phyloP scores from a whole-genome alignment of 2,113 vertebrate genomes.

The Cephalophus harveyi region DNA sequence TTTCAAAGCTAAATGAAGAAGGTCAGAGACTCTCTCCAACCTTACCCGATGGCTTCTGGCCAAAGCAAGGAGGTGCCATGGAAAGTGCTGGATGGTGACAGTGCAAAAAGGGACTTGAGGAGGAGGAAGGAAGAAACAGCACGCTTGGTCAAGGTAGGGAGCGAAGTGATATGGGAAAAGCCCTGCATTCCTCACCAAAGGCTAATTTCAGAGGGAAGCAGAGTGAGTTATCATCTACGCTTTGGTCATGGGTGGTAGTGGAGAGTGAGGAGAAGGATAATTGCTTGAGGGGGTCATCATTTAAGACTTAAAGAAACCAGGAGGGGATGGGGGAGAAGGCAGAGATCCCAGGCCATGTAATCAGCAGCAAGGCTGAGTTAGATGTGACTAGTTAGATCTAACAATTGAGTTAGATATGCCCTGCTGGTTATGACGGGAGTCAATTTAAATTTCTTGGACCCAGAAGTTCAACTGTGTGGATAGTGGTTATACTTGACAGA shows the following conservation, averaged over 20 bases:
- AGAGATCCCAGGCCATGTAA: conserved; percentile 77
- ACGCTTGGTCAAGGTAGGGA: background rate
- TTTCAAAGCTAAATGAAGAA: background rate
- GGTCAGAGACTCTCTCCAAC: background rate
- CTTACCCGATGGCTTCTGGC: background rate
- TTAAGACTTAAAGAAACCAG: background rate
- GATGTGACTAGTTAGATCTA: background rate
- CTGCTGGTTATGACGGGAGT: conserved; percentile 82
- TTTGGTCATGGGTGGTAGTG: background rate
- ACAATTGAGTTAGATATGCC: background rate
- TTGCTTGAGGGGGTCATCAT: background rate
- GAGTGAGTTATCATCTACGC: background rate
- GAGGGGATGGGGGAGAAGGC: background rate
- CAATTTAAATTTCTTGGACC: background rate
- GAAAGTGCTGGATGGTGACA: background rate
- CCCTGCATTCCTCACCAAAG: conserved; percentile 76
- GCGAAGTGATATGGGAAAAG: conserved; percentile 69
- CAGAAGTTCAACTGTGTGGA: conserved; percentile 84
- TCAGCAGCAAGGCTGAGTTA: conserved; percentile 78
- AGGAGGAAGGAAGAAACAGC: background rate
- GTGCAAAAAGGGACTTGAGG: background rate
- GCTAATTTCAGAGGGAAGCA: conserved; percentile 35
- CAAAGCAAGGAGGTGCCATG: background rate
- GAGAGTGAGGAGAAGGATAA: background rate
- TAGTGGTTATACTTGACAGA: conserved; percentile 84